phyloP scores from a whole-genome alignment of 53 echinoderm and acorn worm species.

The Paelopatides confundens region DNA sequence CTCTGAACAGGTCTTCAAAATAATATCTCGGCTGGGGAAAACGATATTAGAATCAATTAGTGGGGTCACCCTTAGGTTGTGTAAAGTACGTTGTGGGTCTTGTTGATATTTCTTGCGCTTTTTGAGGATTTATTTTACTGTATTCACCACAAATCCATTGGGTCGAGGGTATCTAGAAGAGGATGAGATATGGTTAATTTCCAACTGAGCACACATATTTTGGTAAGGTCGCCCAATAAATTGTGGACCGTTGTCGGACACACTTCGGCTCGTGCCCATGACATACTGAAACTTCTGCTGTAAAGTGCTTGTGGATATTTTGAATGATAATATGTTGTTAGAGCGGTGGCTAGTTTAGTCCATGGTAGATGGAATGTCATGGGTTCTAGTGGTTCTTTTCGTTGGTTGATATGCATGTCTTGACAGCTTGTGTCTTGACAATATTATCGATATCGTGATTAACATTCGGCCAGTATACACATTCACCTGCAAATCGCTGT shows the following conservation, averaged over 20 bases:
- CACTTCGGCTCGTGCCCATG: slow-evolving; percentile 54
- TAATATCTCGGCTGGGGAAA: slow-evolving; percentile 75
- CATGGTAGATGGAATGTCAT: slow-evolving; percentile 41
- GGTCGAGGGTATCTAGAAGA: too few relatives aligned
- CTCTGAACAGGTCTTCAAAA: slow-evolving; percentile 63
- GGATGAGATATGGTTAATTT: slow-evolving; percentile 55
- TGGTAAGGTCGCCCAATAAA: slow-evolving; percentile 59
- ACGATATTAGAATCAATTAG: slow-evolving; percentile 59
- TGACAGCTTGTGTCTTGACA: background rate
- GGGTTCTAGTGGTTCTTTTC: background rate
- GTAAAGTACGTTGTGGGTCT: slow-evolving; percentile 54
- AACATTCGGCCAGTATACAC: slow-evolving; percentile 6
- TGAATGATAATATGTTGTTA: slow-evolving; percentile 42
- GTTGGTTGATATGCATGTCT: background rate
- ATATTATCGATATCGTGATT: too few relatives aligned
- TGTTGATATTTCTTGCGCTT: slow-evolving; percentile 66
- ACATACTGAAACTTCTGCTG: slow-evolving; percentile 17
- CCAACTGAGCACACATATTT: slow-evolving; percentile 65
- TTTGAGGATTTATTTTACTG: too few relatives aligned
- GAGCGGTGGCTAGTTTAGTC: slow-evolving; percentile 41
- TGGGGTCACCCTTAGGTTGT: slow-evolving; percentile 66
- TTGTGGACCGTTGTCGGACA: slow-evolving; percentile 75
- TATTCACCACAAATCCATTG: too few relatives aligned
- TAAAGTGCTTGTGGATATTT: slow-evolving; percentile 38
- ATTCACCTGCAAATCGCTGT: background rate